phyloP scores from a whole-genome alignment of 2,888 invertebrate genomes.

The Cataglyphis livida region DNA sequence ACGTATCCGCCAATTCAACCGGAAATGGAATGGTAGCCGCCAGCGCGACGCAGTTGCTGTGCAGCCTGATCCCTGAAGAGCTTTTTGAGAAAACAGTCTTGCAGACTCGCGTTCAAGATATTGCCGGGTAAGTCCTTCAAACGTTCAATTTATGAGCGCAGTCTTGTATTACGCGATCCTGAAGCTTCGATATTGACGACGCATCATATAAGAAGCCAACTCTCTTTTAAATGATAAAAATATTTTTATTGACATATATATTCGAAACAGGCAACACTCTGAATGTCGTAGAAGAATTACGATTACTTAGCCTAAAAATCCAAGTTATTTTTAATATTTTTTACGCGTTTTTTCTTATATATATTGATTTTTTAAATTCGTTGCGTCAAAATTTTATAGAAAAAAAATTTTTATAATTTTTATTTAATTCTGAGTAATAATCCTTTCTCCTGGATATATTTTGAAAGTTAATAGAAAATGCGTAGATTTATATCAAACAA shows the following conservation, averaged over 20 bases:
- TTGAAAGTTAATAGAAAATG: not conserved
- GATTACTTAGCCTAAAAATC: not conserved
- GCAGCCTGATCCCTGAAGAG: constrained; percentile 86
- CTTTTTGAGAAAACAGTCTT: constrained; percentile 85
- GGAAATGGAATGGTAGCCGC: constrained; percentile 85
- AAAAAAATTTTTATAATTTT: not conserved
- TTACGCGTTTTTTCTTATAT: not conserved
- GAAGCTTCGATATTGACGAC: constrained; percentile 45
- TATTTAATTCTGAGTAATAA: not conserved
- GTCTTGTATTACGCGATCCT: constrained; percentile 50
- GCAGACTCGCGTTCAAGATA: constrained; percentile 86
- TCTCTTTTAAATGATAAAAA: constrained; percentile 39
- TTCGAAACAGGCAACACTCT: not conserved
- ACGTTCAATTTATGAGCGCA: not conserved
- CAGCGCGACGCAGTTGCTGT: constrained; percentile 86
- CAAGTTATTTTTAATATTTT: not conserved
- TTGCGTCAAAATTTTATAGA: not conserved
- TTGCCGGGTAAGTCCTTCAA: constrained; percentile 86
- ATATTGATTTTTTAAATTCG: not conserved
- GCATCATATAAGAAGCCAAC: not conserved
- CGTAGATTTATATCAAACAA: not conserved
- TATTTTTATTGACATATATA: constrained; percentile 29
- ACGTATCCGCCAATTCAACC: constrained; percentile 77
- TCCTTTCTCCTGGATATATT: not conserved
- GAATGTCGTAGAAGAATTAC: not conserved